Evolutionary conservation across 2,888 invertebrate genomes (phyloP).

Genomic region (Harpalus rufipes): DNA sequence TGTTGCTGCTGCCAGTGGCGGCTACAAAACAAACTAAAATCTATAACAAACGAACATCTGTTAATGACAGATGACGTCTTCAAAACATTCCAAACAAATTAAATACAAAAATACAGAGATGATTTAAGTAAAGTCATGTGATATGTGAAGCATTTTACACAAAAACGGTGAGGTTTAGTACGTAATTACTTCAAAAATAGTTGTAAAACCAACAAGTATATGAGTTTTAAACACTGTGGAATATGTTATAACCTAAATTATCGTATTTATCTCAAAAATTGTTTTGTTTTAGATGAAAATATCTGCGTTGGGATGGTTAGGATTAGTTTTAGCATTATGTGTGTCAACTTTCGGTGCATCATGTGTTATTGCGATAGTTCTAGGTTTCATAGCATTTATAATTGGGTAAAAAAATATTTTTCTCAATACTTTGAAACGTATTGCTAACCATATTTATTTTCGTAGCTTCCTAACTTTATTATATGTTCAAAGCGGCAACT

Average conservation of each 20-base stretch:
- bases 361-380: conserved; percentile 74
- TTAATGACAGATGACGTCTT: conserved; percentile 64
- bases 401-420: conserved; percentile 74
- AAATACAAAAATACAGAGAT: conserved; percentile 29
- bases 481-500: conserved; percentile 75
- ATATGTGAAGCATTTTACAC: conserved; percentile 24
- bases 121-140: conserved; percentile 49
- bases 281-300: conserved; percentile 62
- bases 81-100: conserved; percentile 49
- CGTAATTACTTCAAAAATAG: not conserved
- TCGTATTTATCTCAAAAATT: not conserved
- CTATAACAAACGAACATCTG: conserved; percentile 3
- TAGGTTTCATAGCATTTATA: conserved; percentile 74
- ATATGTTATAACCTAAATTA: not conserved
- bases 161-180: not conserved
- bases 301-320: conserved; percentile 74
- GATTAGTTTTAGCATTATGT: conserved; percentile 75
- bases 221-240: not conserved
- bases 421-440: conserved; percentile 4
- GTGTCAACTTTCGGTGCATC: conserved; percentile 76
- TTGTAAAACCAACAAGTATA: not conserved
- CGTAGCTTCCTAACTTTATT: conserved; percentile 75
- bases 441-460: conserved; percentile 63
- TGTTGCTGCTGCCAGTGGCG: too few species aligned
- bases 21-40: not conserved